Base-by-base conservation (phyloP, 2,888 invertebrate genomes). In the Macrostomum cliftonense region DNA sequence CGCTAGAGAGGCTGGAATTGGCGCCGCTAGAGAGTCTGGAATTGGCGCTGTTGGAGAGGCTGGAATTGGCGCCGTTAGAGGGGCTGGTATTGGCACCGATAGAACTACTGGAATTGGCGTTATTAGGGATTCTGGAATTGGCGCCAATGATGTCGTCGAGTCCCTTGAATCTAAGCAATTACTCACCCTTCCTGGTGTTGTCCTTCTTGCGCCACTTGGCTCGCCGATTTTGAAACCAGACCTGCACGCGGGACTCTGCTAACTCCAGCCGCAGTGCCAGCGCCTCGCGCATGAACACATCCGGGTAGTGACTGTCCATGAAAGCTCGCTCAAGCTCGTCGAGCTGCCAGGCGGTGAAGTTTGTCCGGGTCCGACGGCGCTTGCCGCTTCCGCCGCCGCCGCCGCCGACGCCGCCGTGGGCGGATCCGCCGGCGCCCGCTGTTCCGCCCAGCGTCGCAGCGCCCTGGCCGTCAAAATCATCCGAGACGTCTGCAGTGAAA, bases 141-240 rank as follows among this genome's bases (percentile, higher is more conserved):
- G 28, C 4, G 9, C 28, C 2, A 17, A 40, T 9, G 43, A 2
- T n/a, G n/a, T n/a, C n/a, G n/a, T n/a, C n/a, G 13, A 19, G 9
- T 43, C 13, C 12, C 5, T 43, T 7, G 19, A 9, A 28, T 28
- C 9, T 28, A 28, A 28, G 28, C 28, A 9, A 28, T 7, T 4
- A 28, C 1, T 88, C 88, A 39, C 88, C 88, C 70, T 89, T 89
- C 73, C 87, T 85, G 53, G 88, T 88, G 73, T 89, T 88, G 71
- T 93, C 91, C 73, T 88, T 87, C 75, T 93, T 93, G 54, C 91
- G 78, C 86, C 91, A 93, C 72, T 97, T 97, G 46, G 97, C 97
- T 53, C 95, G 77, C 37, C 97, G 79, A 74, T 97, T 97, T 76
- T 97, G 97, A 75, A 97, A 97, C 95, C 95, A 97, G 55, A 97